phyloP scores from a whole-genome alignment of 2,113 vertebrate species.

The Passer montanus region DNA sequence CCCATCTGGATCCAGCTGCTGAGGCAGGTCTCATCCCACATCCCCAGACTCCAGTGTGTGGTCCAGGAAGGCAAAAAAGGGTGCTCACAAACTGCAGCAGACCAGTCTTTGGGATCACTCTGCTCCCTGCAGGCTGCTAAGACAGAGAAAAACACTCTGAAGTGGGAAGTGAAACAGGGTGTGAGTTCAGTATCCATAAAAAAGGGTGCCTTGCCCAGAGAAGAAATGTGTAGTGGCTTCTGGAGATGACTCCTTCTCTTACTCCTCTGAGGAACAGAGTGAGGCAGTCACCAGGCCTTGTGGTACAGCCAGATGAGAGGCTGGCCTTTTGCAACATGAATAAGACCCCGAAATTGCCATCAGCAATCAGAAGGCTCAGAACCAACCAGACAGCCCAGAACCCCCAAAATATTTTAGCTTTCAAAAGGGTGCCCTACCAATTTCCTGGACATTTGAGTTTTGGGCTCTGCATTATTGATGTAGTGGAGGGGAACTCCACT shows the following conservation, averaged over 20 bases:
- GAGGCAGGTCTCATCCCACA: neutral
- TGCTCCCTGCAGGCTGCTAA: slow-evolving; percentile 51
- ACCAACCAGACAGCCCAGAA: neutral
- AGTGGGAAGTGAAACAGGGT: slow-evolving; percentile 73
- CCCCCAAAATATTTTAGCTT: neutral
- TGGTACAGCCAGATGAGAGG: neutral
- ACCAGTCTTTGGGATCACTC: slow-evolving; percentile 75
- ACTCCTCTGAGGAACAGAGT: neutral
- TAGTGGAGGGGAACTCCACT: accelerated
- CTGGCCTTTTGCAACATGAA: neutral
- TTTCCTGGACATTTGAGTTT: neutral
- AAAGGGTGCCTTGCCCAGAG: neutral
- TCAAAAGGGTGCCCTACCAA: neutral
- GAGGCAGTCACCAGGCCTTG: neutral
- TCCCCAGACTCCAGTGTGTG: slow-evolving; percentile 12
- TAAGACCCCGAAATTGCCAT: neutral
- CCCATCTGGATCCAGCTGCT: slow-evolving; percentile 40
- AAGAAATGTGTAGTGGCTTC: neutral
- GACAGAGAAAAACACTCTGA: slow-evolving; percentile 60
- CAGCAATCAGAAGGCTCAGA: neutral
- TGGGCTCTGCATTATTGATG: neutral
- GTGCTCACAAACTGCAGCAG: slow-evolving; percentile 69
- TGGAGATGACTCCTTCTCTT: neutral
- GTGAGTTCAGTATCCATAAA: neutral
- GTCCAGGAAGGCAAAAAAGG: slow-evolving; percentile 71